Base-by-base conservation (phyloP, 2,797 vertebrate species). In the Trematomus bernacchii region DNA sequence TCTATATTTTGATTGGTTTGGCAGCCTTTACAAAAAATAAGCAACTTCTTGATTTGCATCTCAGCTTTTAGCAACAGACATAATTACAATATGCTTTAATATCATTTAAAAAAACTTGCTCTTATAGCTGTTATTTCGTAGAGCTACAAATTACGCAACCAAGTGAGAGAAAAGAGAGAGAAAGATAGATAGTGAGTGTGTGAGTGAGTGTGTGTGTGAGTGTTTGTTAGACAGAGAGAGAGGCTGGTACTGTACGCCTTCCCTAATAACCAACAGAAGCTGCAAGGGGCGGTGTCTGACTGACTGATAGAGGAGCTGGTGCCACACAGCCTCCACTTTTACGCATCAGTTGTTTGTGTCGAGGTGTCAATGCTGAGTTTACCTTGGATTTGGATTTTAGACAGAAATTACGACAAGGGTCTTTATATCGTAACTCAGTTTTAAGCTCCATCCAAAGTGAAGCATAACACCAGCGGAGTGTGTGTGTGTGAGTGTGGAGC, bases 281-380 rank as follows among this genome's bases (percentile, higher is more conserved):
- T 73, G 15, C 40, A 37, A 90, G 87, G 92, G 92, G 93, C 89
- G 92, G 91, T 81, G 88, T 88, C 87, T 76, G 6, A 7, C 71
- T 18, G 23, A 52, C 60, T 52, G 66, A 59, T 54, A 76, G 84
- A 65, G 65, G 53, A 83, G 66, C 63, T 76, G 71, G 18, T 72
- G 81, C 62, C 85, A 18, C 79, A 48, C 67, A 46, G 40, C 44
- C 63, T 86, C 71, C 76, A 82, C 72, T 80, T 89, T 86, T 86
- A 89, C 83, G 85, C 89, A 85, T 80, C 87, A 79, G 18, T 86
- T 77, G 57, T 53, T 71, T 73, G 40, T 16, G 75, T 55, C 23
- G 33, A 57, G 40, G 63, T 70, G 53, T 77, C 66, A 18, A 37
- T 55, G 73, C 67, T 11, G 23, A 66, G 42, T 37, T 64, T 33